A percentile compares a stretch with the other conserved stretches of the same genome.
Conservation (phyloP, 2,113 vertebrate genomes). For the Porphyrio hochstetteri region DNA sequence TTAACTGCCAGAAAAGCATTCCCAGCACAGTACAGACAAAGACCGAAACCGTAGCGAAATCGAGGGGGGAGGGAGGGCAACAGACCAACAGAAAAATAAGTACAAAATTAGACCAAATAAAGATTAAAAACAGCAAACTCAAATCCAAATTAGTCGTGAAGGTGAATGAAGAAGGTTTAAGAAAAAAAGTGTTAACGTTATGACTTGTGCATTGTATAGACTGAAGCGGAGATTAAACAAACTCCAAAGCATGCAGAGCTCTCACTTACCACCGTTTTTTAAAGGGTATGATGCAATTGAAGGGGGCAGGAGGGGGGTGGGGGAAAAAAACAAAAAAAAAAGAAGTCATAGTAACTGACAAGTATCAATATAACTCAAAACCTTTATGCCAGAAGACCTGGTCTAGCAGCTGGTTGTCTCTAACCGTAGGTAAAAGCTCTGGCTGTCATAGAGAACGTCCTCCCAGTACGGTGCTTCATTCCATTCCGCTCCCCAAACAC, state of each 20-base stretch:
- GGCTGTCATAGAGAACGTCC: neutral
- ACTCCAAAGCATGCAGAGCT: constrained; percentile 94
- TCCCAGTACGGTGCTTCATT: neutral
- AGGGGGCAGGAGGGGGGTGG: constrained; percentile 53
- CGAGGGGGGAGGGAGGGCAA: constrained; percentile 24
- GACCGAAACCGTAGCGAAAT: constrained; percentile 55
- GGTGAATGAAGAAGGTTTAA: constrained; percentile 81
- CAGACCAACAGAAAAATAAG: constrained; percentile 73
- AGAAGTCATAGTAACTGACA: constrained; percentile 92
- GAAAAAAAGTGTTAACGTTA: constrained; percentile 79
- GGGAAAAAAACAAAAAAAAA: constrained; percentile 73
- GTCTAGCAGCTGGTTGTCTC: neutral
- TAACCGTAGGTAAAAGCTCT: neutral
- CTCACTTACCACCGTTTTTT: constrained; percentile 96
- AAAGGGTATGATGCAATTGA: constrained; percentile 94
- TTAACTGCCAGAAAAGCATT: constrained; percentile 27
- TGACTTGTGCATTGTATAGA: constrained; percentile 85
- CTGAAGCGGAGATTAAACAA: constrained; percentile 89
- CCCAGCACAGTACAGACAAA: constrained; percentile 68
- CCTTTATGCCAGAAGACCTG: constrained; percentile 66
- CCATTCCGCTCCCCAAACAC: neutral
- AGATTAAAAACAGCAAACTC: constrained; percentile 79
- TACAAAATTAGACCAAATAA: constrained; percentile 75
- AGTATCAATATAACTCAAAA: constrained; percentile 77
- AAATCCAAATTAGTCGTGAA: constrained; percentile 86